Conservation (phyloP, 2,888 invertebrate species). For the Boloria euphrosyne region DNA sequence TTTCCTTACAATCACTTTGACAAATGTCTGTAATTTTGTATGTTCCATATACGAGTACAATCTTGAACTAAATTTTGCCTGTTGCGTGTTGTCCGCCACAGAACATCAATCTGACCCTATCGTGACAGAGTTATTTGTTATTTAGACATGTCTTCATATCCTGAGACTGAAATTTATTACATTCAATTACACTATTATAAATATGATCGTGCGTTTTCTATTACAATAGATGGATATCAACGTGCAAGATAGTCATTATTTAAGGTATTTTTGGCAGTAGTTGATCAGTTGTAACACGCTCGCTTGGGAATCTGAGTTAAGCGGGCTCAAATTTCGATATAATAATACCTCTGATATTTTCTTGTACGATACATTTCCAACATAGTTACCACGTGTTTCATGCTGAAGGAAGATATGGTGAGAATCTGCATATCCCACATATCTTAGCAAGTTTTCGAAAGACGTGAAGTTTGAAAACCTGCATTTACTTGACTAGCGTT, state of each 20-base stretch:
- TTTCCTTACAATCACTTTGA: conserved; percentile 23
- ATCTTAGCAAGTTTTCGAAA: too few species aligned
- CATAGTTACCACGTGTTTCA: too few species aligned
- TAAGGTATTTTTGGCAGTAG: background rate
- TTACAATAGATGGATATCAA: background rate
- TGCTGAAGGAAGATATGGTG: too few species aligned
- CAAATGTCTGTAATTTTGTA: conserved; percentile 23
- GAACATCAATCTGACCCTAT: conserved; percentile 34
- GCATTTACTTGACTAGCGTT: too few species aligned
- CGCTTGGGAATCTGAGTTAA: too few species aligned
- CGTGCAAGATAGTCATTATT: background rate
- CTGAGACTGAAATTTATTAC: conserved; percentile 15
- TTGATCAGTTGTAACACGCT: too few species aligned
- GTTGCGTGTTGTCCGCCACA: conserved; percentile 24
- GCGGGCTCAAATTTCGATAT: too few species aligned
- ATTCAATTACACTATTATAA: conserved; percentile 20
- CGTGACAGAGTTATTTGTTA: conserved; percentile 27
- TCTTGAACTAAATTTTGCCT: conserved; percentile 28
- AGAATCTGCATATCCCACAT: too few species aligned
- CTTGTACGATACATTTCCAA: too few species aligned
- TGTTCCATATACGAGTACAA: conserved; percentile 21
- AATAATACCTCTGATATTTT: too few species aligned
- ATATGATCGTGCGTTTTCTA: conserved; percentile 6
- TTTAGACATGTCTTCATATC: conserved; percentile 21
- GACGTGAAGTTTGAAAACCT: too few species aligned